phyloP scores from a whole-genome alignment of 2,888 invertebrate genomes.

The Mythimna vitellina region DNA sequence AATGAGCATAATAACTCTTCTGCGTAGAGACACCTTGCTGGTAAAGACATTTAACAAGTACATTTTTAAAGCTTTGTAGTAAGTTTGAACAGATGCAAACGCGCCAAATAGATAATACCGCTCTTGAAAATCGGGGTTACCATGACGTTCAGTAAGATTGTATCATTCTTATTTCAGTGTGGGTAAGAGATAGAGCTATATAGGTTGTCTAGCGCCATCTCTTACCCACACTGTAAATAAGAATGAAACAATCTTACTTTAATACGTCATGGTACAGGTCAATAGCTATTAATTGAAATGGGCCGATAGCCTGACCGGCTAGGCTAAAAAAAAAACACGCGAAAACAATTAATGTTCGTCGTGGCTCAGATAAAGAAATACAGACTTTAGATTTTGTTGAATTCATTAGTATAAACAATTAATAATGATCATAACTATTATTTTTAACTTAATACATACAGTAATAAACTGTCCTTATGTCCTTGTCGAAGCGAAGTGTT shows the following conservation, averaged over 20 bases:
- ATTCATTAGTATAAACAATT: not conserved
- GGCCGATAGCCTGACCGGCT: not conserved
- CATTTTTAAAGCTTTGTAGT: not conserved
- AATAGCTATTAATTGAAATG: not conserved
- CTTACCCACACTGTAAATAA: too few relatives aligned
- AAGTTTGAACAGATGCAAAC: not conserved
- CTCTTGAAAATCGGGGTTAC: too few relatives aligned
- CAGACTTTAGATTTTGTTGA: constrained; percentile 6
- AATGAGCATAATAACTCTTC: too few relatives aligned
- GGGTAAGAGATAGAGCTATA: too few relatives aligned
- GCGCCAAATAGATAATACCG: too few relatives aligned
- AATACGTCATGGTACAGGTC: too few relatives aligned
- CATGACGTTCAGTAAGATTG: too few relatives aligned
- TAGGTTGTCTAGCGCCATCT: too few relatives aligned
- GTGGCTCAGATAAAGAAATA: not conserved
- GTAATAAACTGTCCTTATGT: constrained; percentile 93
- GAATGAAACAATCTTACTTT: too few relatives aligned
- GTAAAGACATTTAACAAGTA: not conserved
- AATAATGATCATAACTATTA: constrained; percentile 2
- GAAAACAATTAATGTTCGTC: too few relatives aligned
- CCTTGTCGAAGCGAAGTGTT: constrained; percentile 94
- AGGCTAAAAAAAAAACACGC: not conserved
- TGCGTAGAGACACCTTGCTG: too few relatives aligned
- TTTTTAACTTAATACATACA: constrained; percentile 91
- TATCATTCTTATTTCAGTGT: too few relatives aligned